These are phyloP conservation scores for Chanos chanos DNA, from an alignment of 2,797 vertebrate genomes.

Conservation along the genomic window DNA sequence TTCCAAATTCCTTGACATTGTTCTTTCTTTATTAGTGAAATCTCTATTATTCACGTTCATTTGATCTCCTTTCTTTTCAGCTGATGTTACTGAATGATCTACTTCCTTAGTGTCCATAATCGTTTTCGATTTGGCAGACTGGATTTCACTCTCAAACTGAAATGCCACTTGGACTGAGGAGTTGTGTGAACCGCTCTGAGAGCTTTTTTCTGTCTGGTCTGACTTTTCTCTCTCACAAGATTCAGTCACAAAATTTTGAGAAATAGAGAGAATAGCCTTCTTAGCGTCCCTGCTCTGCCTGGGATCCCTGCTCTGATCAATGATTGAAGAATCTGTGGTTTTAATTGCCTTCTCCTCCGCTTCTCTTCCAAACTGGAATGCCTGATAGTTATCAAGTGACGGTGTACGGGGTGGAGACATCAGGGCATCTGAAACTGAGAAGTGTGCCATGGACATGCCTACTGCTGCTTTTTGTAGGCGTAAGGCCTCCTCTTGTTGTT, in stretches of 20 bases:
- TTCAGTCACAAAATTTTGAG: conserved; percentile 52
- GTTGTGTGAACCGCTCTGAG: too few species aligned
- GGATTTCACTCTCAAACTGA: too few species aligned
- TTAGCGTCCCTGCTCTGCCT: conserved; percentile 71
- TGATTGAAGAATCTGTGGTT: conserved; percentile 41
- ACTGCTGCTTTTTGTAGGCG: conserved; percentile 91
- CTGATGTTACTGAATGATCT: too few species aligned
- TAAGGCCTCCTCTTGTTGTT: conserved; percentile 92
- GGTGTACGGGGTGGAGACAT: conserved; percentile 87
- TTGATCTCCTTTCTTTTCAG: too few species aligned
- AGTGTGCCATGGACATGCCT: conserved; percentile 94
- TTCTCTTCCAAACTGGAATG: conserved; percentile 68
- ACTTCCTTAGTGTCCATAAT: too few species aligned
- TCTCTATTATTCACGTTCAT: too few species aligned
- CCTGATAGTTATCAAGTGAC: conserved; percentile 60
- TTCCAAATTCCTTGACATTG: too few species aligned
- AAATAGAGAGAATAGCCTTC: conserved; percentile 55
- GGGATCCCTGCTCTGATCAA: conserved; percentile 60
- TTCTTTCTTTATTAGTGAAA: too few species aligned
- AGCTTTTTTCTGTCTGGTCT: background rate
- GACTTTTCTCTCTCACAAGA: conserved; percentile 34
- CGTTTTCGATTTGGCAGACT: too few species aligned
- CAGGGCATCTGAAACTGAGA: conserved; percentile 90
- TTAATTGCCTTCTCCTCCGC: conserved; percentile 49
- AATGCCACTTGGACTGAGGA: too few species aligned